phyloP scores from a whole-genome alignment of 2,797 vertebrate genomes.

The Kryptolebias ocellatus region DNA sequence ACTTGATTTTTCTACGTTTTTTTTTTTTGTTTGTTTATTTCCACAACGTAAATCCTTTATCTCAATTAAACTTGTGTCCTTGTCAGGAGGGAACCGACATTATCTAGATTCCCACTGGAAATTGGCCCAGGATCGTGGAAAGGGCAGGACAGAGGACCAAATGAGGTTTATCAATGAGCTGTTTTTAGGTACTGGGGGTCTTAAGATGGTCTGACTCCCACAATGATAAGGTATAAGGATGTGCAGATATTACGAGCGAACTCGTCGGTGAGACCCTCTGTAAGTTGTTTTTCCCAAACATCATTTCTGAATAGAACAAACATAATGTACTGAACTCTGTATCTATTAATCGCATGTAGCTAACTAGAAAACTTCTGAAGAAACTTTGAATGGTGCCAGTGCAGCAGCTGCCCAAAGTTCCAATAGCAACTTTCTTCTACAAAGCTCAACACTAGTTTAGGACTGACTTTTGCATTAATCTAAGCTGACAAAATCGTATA shows the following conservation, averaged over 20 bases:
- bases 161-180: conserved; percentile 44
- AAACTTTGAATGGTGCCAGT: too few species aligned
- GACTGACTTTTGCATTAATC: too few species aligned
- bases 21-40: conserved; percentile 11
- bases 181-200: conserved; percentile 57
- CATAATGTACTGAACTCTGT: too few species aligned
- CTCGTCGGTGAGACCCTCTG: not conserved
- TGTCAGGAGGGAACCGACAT: conserved; percentile 24
- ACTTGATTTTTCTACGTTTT: conserved; percentile 2
- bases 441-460: too few species aligned
- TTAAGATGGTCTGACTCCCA: conserved; percentile 49
- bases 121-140: conserved; percentile 7
- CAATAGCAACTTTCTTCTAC: too few species aligned
- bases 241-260: conserved; percentile 4
- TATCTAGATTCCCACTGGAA: conserved; percentile 46
- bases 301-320: not conserved
- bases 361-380: too few species aligned
- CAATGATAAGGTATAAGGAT: conserved; percentile 50
- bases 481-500: too few species aligned
- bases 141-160: conserved; percentile 18
- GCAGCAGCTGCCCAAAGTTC: too few species aligned
- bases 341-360: not conserved
- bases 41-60: conserved; percentile 29
- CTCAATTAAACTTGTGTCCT: conserved; percentile 15
- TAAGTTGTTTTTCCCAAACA: conserved; percentile 5